A percentile compares a stretch with the other conserved stretches of the same genome.
Evolutionary conservation across 2,113 vertebrate species (phyloP).

Genomic region (Rattus rattus): DNA sequence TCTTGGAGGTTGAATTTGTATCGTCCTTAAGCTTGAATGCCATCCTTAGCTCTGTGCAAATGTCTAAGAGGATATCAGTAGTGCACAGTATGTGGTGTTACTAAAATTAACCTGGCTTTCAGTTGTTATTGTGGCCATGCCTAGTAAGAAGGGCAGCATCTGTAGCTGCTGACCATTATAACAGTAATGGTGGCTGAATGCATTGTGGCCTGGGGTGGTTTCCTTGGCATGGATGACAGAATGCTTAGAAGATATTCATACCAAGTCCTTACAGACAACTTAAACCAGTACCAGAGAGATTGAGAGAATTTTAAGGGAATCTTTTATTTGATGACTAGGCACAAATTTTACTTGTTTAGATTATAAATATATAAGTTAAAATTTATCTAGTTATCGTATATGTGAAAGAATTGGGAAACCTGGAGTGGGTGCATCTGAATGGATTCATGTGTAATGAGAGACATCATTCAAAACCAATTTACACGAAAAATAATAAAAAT

Average conservation of each 20-base stretch:
- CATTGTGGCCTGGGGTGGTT: not conserved
- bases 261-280: not conserved
- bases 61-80: not conserved
- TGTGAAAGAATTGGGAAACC: not conserved
- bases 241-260: constrained; percentile 18
- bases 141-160: not conserved
- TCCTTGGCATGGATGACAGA: not conserved
- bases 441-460: not conserved
- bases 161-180: not conserved
- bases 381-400: not conserved
- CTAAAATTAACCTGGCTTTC: not conserved
- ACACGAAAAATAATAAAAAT: not conserved
- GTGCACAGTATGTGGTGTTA: not conserved
- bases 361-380: constrained; percentile 1
- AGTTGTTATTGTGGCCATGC: not conserved
- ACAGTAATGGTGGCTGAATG: not conserved
- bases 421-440: not conserved
- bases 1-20: not conserved
- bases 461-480: constrained; percentile 1
- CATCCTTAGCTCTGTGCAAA: not conserved
- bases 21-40: not conserved
- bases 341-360: constrained; percentile 12
- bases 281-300: not conserved
- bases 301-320: not conserved
- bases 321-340: not conserved